A percentile compares a stretch with the other conserved stretches of the same genome.
These are phyloP conservation scores for Bellardia bayeri DNA, from an alignment of 2,888 invertebrate species.

Conservation along the genomic window DNA sequence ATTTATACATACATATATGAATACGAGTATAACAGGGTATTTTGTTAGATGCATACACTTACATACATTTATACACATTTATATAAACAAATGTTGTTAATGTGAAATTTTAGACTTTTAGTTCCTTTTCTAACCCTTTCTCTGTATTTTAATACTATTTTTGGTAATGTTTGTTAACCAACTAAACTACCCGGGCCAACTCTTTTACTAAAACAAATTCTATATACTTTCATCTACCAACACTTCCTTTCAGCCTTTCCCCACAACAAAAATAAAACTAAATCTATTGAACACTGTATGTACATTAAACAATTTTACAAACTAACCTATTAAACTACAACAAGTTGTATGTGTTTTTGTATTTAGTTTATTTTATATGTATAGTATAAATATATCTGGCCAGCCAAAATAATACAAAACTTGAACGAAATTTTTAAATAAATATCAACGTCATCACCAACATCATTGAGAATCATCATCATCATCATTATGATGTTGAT, in stretches of 20 bases:
- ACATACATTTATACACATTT: constrained; percentile 22
- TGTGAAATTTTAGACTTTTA: constrained; percentile 64
- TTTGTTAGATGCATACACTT: constrained; percentile 31
- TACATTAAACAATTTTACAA: constrained; percentile 34
- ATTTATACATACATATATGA: too few species aligned
- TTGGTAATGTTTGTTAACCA: constrained; percentile 58
- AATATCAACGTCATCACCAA: constrained; percentile 62
- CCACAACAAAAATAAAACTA: constrained; percentile 12
- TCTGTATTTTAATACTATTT: constrained; percentile 58
- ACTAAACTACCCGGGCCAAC: constrained; percentile 43
- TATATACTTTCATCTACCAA: not conserved
- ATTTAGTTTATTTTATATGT: not conserved
- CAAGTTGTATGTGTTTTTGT: constrained; percentile 39
- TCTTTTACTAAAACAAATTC: constrained; percentile 26
- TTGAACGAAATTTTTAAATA: constrained; percentile 57
- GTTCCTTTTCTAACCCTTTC: constrained; percentile 60
- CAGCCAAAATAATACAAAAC: constrained; percentile 55
- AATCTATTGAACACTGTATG: constrained; percentile 58
- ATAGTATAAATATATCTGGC: constrained; percentile 40
- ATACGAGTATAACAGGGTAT: not conserved
- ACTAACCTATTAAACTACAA: constrained; percentile 68
- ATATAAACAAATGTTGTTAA: constrained; percentile 70
- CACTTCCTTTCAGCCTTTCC: not conserved
- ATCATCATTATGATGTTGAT: constrained; percentile 33
- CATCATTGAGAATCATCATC: constrained; percentile 21